Evolutionary conservation across 2,797 vertebrate species (phyloP).

Genomic region (Hoplostethus atlanticus): DNA sequence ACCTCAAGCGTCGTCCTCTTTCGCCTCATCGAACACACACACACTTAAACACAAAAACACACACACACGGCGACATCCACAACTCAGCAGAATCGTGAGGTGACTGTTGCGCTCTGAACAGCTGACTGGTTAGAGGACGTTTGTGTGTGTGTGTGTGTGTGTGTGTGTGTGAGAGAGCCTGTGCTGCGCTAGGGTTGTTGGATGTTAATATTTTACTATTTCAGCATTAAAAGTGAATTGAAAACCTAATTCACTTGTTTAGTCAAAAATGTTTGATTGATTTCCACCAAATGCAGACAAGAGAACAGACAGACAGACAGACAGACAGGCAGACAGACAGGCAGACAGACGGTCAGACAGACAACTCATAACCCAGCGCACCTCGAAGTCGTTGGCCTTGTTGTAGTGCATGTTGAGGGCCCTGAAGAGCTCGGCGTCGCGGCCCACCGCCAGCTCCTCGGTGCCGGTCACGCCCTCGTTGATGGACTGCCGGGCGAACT

Average conservation of each 20-base stretch:
- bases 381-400: constrained; percentile 99
- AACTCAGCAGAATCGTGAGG: constrained; percentile 80
- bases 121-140: constrained; percentile 75
- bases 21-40: constrained; percentile 78
- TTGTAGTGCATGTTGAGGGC: constrained; percentile 99
- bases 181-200: not conserved
- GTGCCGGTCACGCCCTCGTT: constrained; percentile 89
- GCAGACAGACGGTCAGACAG: no score
- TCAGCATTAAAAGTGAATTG: not conserved
- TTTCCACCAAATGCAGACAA: no score
- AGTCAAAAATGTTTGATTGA: no score
- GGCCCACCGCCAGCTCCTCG: constrained; percentile 92
- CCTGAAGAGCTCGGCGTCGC: constrained; percentile 94
- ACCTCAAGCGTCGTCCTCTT: constrained; percentile 78
- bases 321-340: not conserved
- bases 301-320: not conserved
- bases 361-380: constrained; percentile 66
- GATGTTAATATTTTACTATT: constrained; percentile 8
- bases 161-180: not conserved
- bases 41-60: constrained; percentile 23
- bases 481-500: constrained; percentile 94
- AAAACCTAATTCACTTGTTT: not conserved
- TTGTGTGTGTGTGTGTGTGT: constrained; percentile 24
- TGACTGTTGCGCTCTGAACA: constrained; percentile 75
- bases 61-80: constrained; percentile 58